Conservation (phyloP, 2,797 vertebrate species). For the Lagodon rhomboides region DNA sequence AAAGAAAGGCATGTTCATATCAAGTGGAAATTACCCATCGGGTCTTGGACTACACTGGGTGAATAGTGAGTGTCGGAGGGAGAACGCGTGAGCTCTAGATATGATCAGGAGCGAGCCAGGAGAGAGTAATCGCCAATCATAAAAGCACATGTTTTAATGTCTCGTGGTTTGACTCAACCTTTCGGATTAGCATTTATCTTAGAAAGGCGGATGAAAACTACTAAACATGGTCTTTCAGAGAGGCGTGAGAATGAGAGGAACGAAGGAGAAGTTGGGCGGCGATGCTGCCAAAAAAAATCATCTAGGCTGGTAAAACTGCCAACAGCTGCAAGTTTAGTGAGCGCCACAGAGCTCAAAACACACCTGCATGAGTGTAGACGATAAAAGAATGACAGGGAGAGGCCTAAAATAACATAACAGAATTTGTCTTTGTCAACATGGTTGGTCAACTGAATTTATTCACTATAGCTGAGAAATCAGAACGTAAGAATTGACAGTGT, state of each 20-base stretch:
- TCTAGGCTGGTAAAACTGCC: background rate
- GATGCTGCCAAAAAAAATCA: slow-evolving; percentile 7
- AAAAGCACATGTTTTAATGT: slow-evolving; percentile 34
- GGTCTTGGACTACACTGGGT: slow-evolving; percentile 26
- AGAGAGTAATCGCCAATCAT: slow-evolving; percentile 26
- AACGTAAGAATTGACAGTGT: background rate
- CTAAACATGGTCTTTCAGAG: slow-evolving; percentile 35
- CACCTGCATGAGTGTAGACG: background rate
- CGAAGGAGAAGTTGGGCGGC: background rate
- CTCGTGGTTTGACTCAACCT: slow-evolving; percentile 17
- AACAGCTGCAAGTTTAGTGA: slow-evolving; percentile 16
- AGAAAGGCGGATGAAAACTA: background rate
- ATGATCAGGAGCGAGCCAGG: slow-evolving; percentile 19
- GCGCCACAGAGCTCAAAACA: slow-evolving; percentile 17
- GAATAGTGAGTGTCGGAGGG: slow-evolving; percentile 25
- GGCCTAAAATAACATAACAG: slow-evolving; percentile 2
- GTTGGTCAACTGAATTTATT: background rate
- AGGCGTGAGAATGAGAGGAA: slow-evolving; percentile 3
- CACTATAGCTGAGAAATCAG: background rate
- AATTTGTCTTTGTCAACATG: background rate
- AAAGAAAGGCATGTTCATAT: slow-evolving; percentile 2
- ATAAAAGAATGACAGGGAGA: background rate
- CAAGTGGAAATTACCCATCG: slow-evolving; percentile 25
- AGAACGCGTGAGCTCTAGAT: slow-evolving; percentile 19
- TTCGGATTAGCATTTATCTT: slow-evolving; percentile 32